Evolutionary conservation across 92 coral and sea anemone species (phyloP).

Genomic region (Zoanthus sansibaricus): DNA sequence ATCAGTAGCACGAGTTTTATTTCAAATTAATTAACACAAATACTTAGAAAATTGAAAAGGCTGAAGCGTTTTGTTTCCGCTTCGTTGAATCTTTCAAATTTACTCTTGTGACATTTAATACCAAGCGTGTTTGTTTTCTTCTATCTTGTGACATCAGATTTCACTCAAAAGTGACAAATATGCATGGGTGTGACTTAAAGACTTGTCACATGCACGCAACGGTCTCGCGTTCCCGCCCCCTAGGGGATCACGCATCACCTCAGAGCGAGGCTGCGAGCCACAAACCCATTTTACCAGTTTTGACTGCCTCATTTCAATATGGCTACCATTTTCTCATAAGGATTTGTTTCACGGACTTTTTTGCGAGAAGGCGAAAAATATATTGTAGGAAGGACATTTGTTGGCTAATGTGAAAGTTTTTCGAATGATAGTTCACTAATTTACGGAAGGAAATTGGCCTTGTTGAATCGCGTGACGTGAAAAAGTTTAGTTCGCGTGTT

Average conservation of each 20-base stretch:
- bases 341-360: conserved; percentile 69
- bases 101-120: conserved; percentile 11
- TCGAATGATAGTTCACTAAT: conserved; percentile 14
- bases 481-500: conserved; percentile 87
- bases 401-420: conserved; percentile 9
- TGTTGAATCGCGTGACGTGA: conserved; percentile 92
- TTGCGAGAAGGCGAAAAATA: conserved; percentile 54
- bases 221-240: conserved; percentile 50
- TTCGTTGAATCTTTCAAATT: not conserved
- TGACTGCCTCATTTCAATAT: conserved; percentile 96
- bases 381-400: conserved; percentile 30
- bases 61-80: not conserved
- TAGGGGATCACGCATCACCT: conserved; percentile 33
- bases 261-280: conserved; percentile 35
- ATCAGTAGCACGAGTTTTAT: too few species aligned
- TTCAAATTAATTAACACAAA: not conserved
- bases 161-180: conserved; percentile 42
- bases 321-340: conserved; percentile 83
- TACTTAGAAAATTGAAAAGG: not conserved
- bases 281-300: conserved; percentile 51
- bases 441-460: conserved; percentile 55
- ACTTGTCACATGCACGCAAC: conserved; percentile 43
- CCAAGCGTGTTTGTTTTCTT: conserved; percentile 29
- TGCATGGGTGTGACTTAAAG: conserved; percentile 36
- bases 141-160: conserved; percentile 49